Evolutionary conservation across 2,113 vertebrate species (phyloP), one percentile per base, ranked within the genome.

Genomic region (Cyrtonyx montezumae): DNA sequence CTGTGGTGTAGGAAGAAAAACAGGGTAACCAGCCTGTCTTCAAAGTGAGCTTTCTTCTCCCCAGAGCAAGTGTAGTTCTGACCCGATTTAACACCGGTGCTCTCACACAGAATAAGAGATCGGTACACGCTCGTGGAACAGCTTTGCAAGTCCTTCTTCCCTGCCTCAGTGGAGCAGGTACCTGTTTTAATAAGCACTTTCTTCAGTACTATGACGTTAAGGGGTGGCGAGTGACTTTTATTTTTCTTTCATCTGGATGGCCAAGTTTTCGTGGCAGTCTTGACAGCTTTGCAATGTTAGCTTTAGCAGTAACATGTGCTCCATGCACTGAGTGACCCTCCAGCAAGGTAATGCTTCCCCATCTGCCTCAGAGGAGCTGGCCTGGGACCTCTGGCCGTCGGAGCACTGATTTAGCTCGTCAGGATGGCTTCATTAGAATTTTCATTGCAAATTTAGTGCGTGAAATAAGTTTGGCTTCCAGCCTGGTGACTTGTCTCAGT

Each of bases 1-100:
- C 92, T 94, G 92, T 79, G 95, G 91, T 94, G 95, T 49, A 96
- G 95, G 92, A 93, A 94, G 96, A 95, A 96, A 96, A 96, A 45
- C 90, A 92, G 84, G 96, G 96, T 58, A 96, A 88, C 92, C 86
- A 90, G 92, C 58, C 70, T 94, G 86, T 84, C 95, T 96, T 96
- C 95, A 96, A 96, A 96, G 96, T 65, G 45, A 96, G 74, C 59
- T 92, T 82, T 88, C 88, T 93, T 88, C 90, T 95, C 88, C 94
- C 96, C 95, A 93, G 80, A 96, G 95, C 94, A 84, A 95, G 76
- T 26, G 69, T 3, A 73, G 74, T 30, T 92, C 90, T 96, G 90
- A 95, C 90, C 96, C 93, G 74, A 8, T 93, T 96, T 96, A 96
- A 95, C 94, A 81, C 84, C 70, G 61, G 23, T 66, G 32, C 51